Evolutionary conservation across 2,797 vertebrate genomes (phyloP).

Genomic region (Lepus townsendii): DNA sequence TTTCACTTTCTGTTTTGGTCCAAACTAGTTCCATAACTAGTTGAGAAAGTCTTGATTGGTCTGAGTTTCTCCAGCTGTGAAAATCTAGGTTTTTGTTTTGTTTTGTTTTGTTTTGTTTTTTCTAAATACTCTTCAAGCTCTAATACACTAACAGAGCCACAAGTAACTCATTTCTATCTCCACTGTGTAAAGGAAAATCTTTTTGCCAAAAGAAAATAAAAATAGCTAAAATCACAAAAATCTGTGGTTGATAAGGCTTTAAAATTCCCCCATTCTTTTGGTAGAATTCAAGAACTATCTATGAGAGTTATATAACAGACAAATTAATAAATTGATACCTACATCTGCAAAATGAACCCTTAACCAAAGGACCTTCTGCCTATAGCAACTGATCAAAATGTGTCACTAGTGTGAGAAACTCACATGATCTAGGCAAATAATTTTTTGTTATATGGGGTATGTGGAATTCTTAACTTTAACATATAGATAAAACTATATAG

Average conservation of each 20-base stretch:
- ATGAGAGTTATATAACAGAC: not conserved
- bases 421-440: not conserved
- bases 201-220: not conserved
- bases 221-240: constrained; percentile 50
- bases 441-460: not conserved
- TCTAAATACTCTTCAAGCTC: not conserved
- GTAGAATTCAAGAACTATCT: not conserved
- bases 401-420: not conserved
- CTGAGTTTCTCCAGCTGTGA: not conserved
- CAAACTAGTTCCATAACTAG: not conserved
- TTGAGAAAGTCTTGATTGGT: not conserved
- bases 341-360: not conserved
- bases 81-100: not conserved
- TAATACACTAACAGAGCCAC: not conserved
- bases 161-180: constrained; percentile 24
- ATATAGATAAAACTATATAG: constrained; percentile 16
- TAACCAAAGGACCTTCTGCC: not conserved
- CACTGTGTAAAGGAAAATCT: not conserved
- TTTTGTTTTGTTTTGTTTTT: not conserved
- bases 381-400: constrained; percentile 8
- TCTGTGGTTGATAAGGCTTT: constrained; percentile 1
- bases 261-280: not conserved
- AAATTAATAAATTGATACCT: constrained; percentile 43
- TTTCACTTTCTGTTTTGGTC: constrained; percentile 1
- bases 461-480: constrained; percentile 38